Percentiles rank a stretch among this genome's conserved stretches.
Conservation (phyloP, 1,140 invertebrate species). For the Lepidurus arcticus region DNA sequence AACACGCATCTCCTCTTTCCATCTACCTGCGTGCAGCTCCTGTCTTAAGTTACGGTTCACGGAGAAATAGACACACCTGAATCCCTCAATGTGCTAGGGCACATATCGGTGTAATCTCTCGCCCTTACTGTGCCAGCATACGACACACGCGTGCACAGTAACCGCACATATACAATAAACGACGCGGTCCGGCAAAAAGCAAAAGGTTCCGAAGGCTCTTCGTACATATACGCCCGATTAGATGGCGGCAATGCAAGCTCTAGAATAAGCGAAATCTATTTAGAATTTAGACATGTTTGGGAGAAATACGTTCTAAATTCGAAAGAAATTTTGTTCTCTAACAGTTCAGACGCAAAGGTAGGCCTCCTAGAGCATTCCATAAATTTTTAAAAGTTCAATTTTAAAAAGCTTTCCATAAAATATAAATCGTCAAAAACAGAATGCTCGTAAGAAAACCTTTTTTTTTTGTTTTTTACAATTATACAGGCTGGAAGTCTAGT, state of each 20-base stretch:
- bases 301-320: no score
- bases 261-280: not conserved
- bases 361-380: no score
- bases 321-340: no score
- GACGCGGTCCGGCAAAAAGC: not conserved
- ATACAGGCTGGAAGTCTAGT: not conserved
- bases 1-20: slow-evolving; percentile 14
- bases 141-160: not conserved
- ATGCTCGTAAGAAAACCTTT: not conserved
- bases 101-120: not conserved
- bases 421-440: not conserved
- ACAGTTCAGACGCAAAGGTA: no score
- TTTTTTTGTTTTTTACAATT: not conserved
- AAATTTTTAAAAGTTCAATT: no score
- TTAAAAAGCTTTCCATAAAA: no score
- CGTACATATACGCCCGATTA: not conserved
- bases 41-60: not conserved
- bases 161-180: not conserved
- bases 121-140: not conserved
- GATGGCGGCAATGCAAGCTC: no score
- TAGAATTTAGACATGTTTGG: no score
- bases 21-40: slow-evolving; percentile 1
- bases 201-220: not conserved
- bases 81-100: not conserved
- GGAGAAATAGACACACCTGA: not conserved